These are phyloP conservation scores for Epicampocera succincta DNA, from an alignment of 2,888 invertebrate genomes.

Conservation along the genomic window DNA sequence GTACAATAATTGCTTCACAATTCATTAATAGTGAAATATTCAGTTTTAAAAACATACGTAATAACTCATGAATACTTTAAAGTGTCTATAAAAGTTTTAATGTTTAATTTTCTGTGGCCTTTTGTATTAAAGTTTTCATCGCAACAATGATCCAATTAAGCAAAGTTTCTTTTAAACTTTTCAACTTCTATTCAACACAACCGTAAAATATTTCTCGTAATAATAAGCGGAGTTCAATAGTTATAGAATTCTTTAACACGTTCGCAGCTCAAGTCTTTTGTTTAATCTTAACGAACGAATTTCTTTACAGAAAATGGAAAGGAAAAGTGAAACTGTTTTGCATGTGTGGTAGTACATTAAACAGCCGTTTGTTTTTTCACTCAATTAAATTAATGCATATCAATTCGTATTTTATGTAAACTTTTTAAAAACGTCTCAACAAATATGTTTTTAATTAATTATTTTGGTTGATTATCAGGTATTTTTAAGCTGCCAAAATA, in stretches of 20 bases:
- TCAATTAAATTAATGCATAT: no score
- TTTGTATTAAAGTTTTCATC: background rate
- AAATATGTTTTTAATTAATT: background rate
- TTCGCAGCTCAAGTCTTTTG: conserved; percentile 32
- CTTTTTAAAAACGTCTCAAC: background rate
- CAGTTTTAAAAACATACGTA: no score
- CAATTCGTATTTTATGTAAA: background rate
- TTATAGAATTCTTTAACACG: background rate
- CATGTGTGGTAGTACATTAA: background rate
- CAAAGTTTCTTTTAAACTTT: background rate
- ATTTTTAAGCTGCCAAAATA: no score
- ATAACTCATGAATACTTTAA: no score
- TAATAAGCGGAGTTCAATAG: background rate
- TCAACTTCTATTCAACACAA: no score
- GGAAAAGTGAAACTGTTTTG: conserved; percentile 54
- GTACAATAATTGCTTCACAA: no score
- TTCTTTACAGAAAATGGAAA: background rate
- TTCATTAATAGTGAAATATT: no score
- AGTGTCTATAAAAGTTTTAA: no score
- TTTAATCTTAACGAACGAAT: background rate
- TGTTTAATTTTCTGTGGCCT: no score
- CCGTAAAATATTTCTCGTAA: no score
- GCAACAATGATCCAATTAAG: conserved; percentile 12
- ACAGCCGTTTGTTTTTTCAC: no score
- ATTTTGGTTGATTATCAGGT: no score